Evolutionary conservation across 2,797 vertebrate species (phyloP).

Genomic region (Columba guinea): DNA sequence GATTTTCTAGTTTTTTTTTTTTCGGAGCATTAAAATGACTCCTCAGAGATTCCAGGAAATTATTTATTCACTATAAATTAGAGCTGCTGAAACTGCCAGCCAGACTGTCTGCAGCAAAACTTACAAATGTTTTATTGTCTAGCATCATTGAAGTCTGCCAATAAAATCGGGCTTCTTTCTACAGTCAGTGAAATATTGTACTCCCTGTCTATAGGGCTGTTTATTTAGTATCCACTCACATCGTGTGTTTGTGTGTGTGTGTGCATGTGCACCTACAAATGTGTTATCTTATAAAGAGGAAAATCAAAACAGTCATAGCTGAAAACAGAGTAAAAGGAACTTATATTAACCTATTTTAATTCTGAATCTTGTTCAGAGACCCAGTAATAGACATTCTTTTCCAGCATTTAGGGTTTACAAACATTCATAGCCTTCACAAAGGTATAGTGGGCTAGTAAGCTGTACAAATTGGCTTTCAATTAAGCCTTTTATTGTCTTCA

Average conservation of each 20-base stretch:
- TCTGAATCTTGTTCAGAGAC: background rate
- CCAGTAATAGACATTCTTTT: background rate
- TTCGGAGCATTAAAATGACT: slow-evolving; percentile 29
- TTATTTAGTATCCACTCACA: slow-evolving; percentile 11
- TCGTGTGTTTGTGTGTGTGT: background rate
- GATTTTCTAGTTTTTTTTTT: background rate
- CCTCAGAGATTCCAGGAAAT: slow-evolving; percentile 55
- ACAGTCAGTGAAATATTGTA: slow-evolving; percentile 40
- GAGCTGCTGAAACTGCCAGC: slow-evolving; percentile 55
- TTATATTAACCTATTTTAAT: background rate
- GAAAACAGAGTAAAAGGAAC: background rate
- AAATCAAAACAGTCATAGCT: background rate
- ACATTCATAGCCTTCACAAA: background rate
- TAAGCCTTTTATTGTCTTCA: background rate
- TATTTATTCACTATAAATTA: slow-evolving; percentile 71
- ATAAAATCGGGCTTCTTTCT: slow-evolving; percentile 35
- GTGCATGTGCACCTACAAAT: background rate
- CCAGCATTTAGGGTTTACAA: background rate
- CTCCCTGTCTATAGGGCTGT: background rate
- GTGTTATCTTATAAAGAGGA: background rate
- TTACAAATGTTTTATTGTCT: slow-evolving; percentile 68
- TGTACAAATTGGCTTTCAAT: background rate
- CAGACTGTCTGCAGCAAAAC: slow-evolving; percentile 53
- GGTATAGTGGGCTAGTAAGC: background rate
- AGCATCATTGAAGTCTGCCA: slow-evolving; percentile 51